phyloP scores from a whole-genome alignment of 2,888 invertebrate genomes.

The Pardosa pseudoannulata region DNA sequence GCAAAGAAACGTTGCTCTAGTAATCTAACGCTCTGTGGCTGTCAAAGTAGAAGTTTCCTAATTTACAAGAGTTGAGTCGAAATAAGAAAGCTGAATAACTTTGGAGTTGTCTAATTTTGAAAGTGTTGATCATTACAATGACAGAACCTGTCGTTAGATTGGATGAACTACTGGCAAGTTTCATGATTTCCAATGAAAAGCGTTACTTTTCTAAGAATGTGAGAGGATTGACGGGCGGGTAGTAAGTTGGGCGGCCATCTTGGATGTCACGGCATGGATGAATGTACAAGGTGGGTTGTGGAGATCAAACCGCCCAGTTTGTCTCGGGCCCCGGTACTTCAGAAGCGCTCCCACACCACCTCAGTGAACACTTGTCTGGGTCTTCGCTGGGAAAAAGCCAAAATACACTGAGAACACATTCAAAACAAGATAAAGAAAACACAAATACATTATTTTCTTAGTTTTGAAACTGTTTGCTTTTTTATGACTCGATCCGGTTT shows the following conservation, averaged over 20 bases:
- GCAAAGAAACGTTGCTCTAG: constrained; percentile 29
- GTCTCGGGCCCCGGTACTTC: constrained; percentile 67
- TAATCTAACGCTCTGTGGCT: constrained; percentile 55
- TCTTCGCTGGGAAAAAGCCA: constrained; percentile 73
- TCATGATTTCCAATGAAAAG: constrained; percentile 46
- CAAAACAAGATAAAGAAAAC: no score
- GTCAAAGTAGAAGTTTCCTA: constrained; percentile 36
- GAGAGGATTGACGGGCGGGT: constrained; percentile 55
- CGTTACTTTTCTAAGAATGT: constrained; percentile 42
- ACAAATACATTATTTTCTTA: no score
- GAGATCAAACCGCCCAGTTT: constrained; percentile 86
- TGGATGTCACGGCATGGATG: constrained; percentile 48
- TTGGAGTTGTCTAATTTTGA: no score
- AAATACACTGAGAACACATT: constrained; percentile 55
- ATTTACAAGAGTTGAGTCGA: background rate
- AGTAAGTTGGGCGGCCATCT: constrained; percentile 53
- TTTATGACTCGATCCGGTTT: no score
- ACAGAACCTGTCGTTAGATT: constrained; percentile 57
- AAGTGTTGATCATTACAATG: no score
- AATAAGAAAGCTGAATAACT: background rate
- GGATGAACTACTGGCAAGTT: constrained; percentile 29
- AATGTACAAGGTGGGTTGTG: constrained; percentile 75
- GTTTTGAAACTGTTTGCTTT: no score
- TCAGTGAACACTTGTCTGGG: constrained; percentile 74
- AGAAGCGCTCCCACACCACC: constrained; percentile 72